phyloP scores from a whole-genome alignment of 2,113 vertebrate species.

The Rhynchopsitta pachyrhyncha region DNA sequence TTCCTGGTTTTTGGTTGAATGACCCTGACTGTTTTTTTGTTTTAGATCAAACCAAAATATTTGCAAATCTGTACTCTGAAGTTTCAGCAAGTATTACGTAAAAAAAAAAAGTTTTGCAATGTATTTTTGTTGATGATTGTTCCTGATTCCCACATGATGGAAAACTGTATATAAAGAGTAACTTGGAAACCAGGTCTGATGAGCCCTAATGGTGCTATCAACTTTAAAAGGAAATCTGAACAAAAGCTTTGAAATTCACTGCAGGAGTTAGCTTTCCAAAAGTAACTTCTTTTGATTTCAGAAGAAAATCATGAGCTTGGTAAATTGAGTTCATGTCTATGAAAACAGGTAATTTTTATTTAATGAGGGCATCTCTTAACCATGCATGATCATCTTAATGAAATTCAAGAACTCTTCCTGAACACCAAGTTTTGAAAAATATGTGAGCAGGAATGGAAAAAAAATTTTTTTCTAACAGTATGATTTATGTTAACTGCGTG shows the following conservation, averaged over 20 bases:
- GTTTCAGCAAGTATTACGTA: background rate
- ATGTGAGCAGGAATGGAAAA: background rate
- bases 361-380: background rate
- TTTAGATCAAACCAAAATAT: background rate
- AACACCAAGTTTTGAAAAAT: background rate
- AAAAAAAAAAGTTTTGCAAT: background rate
- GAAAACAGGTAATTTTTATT: conserved; percentile 1
- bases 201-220: background rate
- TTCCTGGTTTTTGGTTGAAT: background rate
- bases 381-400: background rate
- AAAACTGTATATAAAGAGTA: background rate
- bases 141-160: background rate
- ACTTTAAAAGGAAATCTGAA: background rate
- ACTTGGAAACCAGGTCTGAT: background rate
- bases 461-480: background rate
- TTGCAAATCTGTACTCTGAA: background rate
- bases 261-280: background rate
- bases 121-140: background rate
- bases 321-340: background rate
- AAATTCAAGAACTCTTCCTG: background rate
- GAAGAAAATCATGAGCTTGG: background rate
- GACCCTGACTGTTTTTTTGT: accelerated
- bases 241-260: background rate
- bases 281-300: background rate
- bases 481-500: background rate